Evolutionary conservation across 2,888 invertebrate genomes (phyloP), one percentile per base, ranked within the genome.

Genomic region (Callinectes sapidus): DNA sequence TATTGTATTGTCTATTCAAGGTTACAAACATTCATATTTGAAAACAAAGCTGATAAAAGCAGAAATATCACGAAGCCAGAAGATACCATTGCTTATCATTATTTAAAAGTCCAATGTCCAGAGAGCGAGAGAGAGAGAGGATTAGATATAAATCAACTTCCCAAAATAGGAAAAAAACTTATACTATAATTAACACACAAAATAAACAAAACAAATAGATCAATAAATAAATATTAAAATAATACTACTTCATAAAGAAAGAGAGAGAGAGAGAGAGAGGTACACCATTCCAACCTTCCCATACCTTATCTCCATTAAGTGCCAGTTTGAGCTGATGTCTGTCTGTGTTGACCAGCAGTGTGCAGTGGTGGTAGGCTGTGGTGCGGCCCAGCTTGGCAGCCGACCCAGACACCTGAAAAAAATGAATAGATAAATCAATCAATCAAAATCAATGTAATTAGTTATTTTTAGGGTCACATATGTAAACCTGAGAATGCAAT

Each of bases 361-460:
- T 99, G 96, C 99, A 99, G 96, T 99, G 99, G 96, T 99, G 99
- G 96, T 99, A 99, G n/a, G 98, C 98, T 95, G 97, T 97, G 16
- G 97, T 97, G 95, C 97, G 97, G 93, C 98, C 98, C 93, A 99
- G 96, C 96, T 98, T 98, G 0, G 99, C 98, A 89, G 99, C 99
- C 90, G 99, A 99, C 95, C 99, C 99, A 95, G 99, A 99, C 95
- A 99, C 97, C 98, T 99, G 95, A 42, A 23, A 48, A 48, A 48
- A 8, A 85, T 2, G 0, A 35, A 32, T 32, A 39, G 35, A 85
- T n/a, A 2, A n/a, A n/a, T n/a, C n/a, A n/a, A n/a, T n/a, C n/a
- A n/a, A n/a, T n/a, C n/a, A n/a, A n/a, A n/a, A n/a, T n/a, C n/a
- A 28, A 16, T 28, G 28, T 8, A 16, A 23, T 23, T 13, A 71